Percentiles rank a stretch among this genome's conserved stretches.
Evolutionary conservation across 2,888 invertebrate genomes (phyloP).

Genomic region (Dermolepida albohirtum): DNA sequence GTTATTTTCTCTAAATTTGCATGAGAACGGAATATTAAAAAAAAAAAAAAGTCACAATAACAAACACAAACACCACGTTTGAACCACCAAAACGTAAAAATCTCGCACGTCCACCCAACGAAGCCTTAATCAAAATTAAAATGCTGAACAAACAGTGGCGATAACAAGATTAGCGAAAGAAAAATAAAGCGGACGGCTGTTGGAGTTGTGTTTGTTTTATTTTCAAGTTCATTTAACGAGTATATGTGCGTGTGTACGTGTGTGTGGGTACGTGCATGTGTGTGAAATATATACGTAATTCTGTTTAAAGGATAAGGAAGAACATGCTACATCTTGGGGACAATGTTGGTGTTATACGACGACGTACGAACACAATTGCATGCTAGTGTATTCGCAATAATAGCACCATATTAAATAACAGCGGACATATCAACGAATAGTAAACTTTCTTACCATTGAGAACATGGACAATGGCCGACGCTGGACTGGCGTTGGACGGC

Average conservation of each 20-base stretch:
- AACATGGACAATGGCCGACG: conserved; percentile 86
- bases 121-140: conserved; percentile 38
- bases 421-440: conserved; percentile 6
- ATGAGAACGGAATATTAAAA: neutral
- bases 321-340: conserved; percentile 1
- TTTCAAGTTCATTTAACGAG: neutral
- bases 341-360: neutral
- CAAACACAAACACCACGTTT: neutral
- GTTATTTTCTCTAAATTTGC: too few species aligned
- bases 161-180: conserved; percentile 36
- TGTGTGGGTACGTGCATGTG: too few species aligned
- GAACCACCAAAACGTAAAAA: conserved; percentile 20
- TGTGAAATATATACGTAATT: conserved; percentile 4
- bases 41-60: conserved; percentile 8
- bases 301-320: conserved; percentile 2
- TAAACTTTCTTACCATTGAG: conserved; percentile 76
- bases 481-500: conserved; percentile 85
- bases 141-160: conserved; percentile 37
- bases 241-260: too few species aligned
- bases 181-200: conserved; percentile 19
- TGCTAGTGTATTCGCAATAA: conserved; percentile 6
- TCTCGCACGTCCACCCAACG: conserved; percentile 21
- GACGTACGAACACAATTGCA: neutral
- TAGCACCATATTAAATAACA: conserved; percentile 25
- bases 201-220: conserved; percentile 25